These are phyloP conservation scores for Urocolius indicus DNA, from an alignment of 2,113 vertebrate species.

Conservation along the genomic window DNA sequence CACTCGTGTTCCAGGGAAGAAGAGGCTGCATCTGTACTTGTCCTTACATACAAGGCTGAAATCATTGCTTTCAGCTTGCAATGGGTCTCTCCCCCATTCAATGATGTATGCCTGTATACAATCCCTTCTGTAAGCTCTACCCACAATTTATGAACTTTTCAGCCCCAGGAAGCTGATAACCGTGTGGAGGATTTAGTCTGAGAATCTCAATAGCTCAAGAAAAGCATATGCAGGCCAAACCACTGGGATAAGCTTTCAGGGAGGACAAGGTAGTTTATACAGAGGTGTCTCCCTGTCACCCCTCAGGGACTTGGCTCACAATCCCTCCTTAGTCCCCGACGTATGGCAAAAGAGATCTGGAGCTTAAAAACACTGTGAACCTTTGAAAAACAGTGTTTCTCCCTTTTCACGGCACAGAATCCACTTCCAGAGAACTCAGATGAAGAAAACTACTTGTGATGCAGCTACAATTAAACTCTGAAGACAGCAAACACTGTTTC, in stretches of 20 bases:
- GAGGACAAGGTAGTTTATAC: not conserved
- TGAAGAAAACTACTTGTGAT: not conserved
- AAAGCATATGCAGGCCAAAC: not conserved
- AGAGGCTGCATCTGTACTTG: not conserved
- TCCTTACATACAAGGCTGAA: not conserved
- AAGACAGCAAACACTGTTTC: not conserved
- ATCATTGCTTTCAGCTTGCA: not conserved
- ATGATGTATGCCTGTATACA: not conserved
- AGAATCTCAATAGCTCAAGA: not conserved
- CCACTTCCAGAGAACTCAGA: not conserved
- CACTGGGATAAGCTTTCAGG: not conserved
- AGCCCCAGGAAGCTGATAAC: not conserved
- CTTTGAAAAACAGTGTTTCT: not conserved
- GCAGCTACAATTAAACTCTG: not conserved
- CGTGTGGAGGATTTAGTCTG: not conserved
- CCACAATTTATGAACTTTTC: not conserved
- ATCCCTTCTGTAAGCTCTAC: not conserved
- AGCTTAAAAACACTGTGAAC: not conserved
- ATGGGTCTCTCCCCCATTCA: not conserved
- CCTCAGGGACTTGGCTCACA: not conserved
- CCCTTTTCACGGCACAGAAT: not conserved
- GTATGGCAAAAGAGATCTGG: rapidly evolving
- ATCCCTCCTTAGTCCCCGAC: not conserved
- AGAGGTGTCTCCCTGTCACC: not conserved
- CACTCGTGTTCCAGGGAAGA: rapidly evolving